Base-by-base conservation (phyloP, 1,140 invertebrate species). In the Protaetia brevitarsis region DNA sequence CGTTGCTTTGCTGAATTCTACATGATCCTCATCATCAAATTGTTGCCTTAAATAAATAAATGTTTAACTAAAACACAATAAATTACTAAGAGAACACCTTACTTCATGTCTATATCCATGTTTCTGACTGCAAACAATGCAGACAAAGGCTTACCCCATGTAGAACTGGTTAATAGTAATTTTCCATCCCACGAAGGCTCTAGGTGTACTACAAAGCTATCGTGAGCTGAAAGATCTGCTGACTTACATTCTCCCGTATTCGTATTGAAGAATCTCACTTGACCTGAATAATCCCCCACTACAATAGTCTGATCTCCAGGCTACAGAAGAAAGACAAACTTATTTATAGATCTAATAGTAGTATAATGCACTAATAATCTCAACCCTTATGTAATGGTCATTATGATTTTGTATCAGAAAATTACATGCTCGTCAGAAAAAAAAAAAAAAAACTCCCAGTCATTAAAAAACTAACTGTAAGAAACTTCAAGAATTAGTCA, bases 1-100 rank as follows among this genome's bases (percentile, higher is more conserved):
- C 0, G 82, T 80, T 51, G 89, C 77, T 79, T 97, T 96, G 72
- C 92, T 92, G 79, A 98, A 98, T 77, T 97, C 94, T 4, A 94
- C 89, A 76, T 95, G 91, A 70, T 93, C 89, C 69, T 97, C 95
- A 45, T 93, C 89, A 70, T 91, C 85, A 68, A 95, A 87, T 26
- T 86, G 78, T 68, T 87, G 83, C 68, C 87, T 81, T 41, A 30
- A 63, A 30, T 29, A 30, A 1, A n/a, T 5, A 59, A 28, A 28
- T 30, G 23, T 11, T 28, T 58, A 30, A 0, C 26, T 27, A 8
- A 31, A 21, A 11, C 19, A 28, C 11, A 34, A 34, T 34, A 51
- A 51, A 7, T 13, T 51, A 76, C 78, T 37, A 26, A 58, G 13
- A 21, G 6, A 36, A 58, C 5, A 64, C n/a, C 78, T 76, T 79